phyloP scores from a whole-genome alignment of 2,888 invertebrate species.

The Leptogaster cylindrica region DNA sequence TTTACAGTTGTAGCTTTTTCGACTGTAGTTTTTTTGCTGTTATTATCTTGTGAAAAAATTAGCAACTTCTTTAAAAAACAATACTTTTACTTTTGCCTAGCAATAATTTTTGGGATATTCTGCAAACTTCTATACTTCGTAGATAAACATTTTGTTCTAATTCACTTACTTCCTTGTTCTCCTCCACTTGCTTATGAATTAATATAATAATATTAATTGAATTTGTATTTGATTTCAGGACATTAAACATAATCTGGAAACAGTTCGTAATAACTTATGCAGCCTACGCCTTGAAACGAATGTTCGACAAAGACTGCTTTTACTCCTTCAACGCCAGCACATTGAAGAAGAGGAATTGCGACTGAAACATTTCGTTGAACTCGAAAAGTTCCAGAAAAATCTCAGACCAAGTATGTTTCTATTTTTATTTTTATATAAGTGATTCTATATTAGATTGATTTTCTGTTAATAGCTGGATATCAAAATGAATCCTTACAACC shows the following conservation, averaged over 20 bases:
- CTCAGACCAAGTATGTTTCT: conserved; percentile 56
- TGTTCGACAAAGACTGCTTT: conserved; percentile 58
- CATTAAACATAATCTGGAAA: conserved; percentile 61
- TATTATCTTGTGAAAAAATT: too few relatives aligned
- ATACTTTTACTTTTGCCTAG: too few relatives aligned
- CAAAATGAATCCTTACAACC: conserved; percentile 17
- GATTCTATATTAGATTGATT: not conserved
- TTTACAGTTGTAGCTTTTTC: too few relatives aligned
- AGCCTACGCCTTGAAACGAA: conserved; percentile 59
- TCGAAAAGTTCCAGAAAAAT: conserved; percentile 61
- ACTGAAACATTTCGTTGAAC: conserved; percentile 60
- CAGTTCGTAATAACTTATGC: conserved; percentile 58
- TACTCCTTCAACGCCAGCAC: conserved; percentile 60
- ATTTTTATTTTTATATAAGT: not conserved
- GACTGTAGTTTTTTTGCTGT: too few relatives aligned
- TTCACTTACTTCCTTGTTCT: too few relatives aligned
- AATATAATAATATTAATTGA: too few relatives aligned
- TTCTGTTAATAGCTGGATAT: conserved; percentile 11
- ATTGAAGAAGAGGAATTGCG: conserved; percentile 62
- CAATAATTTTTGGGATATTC: too few relatives aligned
- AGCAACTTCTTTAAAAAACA: too few relatives aligned
- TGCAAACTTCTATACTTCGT: too few relatives aligned
- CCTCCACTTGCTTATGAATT: too few relatives aligned
- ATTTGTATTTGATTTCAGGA: conserved; percentile 52
- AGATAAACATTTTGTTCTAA: too few relatives aligned